Conservation (phyloP, 2,888 invertebrate species). For the Conchocele bisecta region DNA sequence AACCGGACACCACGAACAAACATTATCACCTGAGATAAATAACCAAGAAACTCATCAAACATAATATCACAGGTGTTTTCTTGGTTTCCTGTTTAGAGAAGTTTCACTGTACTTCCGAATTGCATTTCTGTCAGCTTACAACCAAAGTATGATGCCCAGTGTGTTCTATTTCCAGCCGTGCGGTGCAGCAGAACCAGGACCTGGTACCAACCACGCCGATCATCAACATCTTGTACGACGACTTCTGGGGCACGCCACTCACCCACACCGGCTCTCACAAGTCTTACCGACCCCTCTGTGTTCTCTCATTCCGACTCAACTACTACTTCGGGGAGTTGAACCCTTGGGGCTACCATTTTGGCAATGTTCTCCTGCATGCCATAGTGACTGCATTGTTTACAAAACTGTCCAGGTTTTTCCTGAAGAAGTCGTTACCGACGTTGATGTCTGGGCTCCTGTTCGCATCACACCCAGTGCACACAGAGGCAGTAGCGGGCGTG, state of each 20-base stretch:
- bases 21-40: too few relatives aligned
- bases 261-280: slow-evolving; percentile 97
- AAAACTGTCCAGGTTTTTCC: slow-evolving; percentile 86
- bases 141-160: too few relatives aligned
- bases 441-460: slow-evolving; percentile 92
- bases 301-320: slow-evolving; percentile 93
- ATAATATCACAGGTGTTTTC: too few relatives aligned
- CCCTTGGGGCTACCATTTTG: slow-evolving; percentile 90
- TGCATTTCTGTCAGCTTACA: too few relatives aligned
- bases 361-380: slow-evolving; percentile 93
- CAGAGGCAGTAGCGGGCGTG: slow-evolving; percentile 94
- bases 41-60: too few relatives aligned
- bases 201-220: slow-evolving; percentile 91
- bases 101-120: too few relatives aligned
- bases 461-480: slow-evolving; percentile 97
- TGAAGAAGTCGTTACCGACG: slow-evolving; percentile 84
- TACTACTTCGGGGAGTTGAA: slow-evolving; percentile 87
- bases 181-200: slow-evolving; percentile 97
- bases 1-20: too few relatives aligned
- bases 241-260: slow-evolving; percentile 99
- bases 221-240: slow-evolving; percentile 92
- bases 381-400: slow-evolving; percentile 93
- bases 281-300: slow-evolving; percentile 96
- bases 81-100: too few relatives aligned
- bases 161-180: slow-evolving; percentile 89